Conservation (phyloP, 1,140 invertebrate genomes). For the Hermetia illucens region DNA sequence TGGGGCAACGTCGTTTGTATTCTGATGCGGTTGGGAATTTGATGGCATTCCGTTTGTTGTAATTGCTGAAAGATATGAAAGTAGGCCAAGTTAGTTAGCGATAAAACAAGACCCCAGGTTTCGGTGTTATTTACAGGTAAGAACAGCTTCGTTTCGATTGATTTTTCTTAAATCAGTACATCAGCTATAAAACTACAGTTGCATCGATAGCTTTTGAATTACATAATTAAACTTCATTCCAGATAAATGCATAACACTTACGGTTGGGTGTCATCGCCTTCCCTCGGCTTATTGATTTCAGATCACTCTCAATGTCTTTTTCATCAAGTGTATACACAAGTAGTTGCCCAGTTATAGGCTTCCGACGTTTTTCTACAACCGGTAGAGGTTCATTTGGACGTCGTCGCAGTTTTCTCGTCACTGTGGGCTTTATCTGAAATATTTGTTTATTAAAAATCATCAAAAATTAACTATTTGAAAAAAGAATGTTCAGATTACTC, state of each 20-base stretch:
- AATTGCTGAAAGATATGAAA: no score
- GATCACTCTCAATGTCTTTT: constrained; percentile 74
- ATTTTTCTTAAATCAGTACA: no score
- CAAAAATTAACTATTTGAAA: neutral
- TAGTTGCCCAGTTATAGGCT: constrained; percentile 57
- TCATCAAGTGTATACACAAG: constrained; percentile 79
- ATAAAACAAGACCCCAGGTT: no score
- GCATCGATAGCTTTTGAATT: no score
- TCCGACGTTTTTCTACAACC: constrained; percentile 66
- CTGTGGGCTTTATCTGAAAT: constrained; percentile 45
- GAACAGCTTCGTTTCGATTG: no score
- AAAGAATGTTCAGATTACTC: neutral
- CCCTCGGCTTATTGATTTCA: constrained; percentile 66
- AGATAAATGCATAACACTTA: no score
- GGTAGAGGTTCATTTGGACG: constrained; percentile 88
- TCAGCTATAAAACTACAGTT: no score
- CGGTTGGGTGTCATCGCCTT: constrained; percentile 35
- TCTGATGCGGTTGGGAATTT: no score
- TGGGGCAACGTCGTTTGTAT: constrained; percentile 13
- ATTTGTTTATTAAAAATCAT: constrained; percentile 1
- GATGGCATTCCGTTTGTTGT: constrained; percentile 23
- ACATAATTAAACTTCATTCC: no score
- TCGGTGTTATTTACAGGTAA: no score
- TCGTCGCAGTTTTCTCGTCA: constrained; percentile 77
- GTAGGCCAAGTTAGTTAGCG: no score